These are phyloP conservation scores for Drosophila nigrodunni DNA, from an alignment of 1,140 invertebrate genomes.

Conservation along the genomic window DNA sequence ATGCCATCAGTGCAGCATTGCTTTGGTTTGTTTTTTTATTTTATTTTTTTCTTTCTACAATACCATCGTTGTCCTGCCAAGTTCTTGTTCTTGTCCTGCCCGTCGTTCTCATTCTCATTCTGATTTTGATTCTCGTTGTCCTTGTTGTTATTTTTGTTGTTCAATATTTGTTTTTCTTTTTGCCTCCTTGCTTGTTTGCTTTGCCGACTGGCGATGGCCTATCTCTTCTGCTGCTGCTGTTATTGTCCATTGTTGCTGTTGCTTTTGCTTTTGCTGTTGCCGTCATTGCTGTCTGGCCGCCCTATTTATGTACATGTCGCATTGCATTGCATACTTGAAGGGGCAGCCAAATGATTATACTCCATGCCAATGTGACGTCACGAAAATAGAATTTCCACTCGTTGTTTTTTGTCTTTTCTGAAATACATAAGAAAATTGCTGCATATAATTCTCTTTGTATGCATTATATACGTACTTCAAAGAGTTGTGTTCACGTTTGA, in stretches of 20 bases:
- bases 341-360: slow-evolving; percentile 63
- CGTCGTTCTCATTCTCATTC: neutral
- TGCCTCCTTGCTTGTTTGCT: slow-evolving; percentile 61
- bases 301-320: slow-evolving; percentile 52
- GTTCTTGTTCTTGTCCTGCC: neutral
- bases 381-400: slow-evolving; percentile 15
- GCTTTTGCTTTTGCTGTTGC: neutral
- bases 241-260: slow-evolving; percentile 8
- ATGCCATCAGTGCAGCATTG: slow-evolving; percentile 37
- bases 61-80: neutral
- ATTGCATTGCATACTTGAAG: slow-evolving; percentile 61
- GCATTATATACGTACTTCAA: neutral
- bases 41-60: slow-evolving; percentile 5
- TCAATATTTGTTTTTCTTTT: slow-evolving; percentile 56
- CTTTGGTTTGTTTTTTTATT: slow-evolving; percentile 1
- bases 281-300: slow-evolving; percentile 42
- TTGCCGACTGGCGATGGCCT: slow-evolving; percentile 45
- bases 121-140: slow-evolving; percentile 24
- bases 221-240: slow-evolving; percentile 13
- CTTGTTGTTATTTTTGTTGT: slow-evolving; percentile 39
- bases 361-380: slow-evolving; percentile 43
- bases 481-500: neutral
- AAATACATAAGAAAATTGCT: slow-evolving; percentile 23
- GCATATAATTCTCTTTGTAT: neutral
- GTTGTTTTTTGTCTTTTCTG: neutral